A percentile compares a stretch with the other conserved stretches of the same genome.
These are phyloP conservation scores for Amaurobius ferox DNA, from an alignment of 2,888 invertebrate species.

Conservation along the genomic window DNA sequence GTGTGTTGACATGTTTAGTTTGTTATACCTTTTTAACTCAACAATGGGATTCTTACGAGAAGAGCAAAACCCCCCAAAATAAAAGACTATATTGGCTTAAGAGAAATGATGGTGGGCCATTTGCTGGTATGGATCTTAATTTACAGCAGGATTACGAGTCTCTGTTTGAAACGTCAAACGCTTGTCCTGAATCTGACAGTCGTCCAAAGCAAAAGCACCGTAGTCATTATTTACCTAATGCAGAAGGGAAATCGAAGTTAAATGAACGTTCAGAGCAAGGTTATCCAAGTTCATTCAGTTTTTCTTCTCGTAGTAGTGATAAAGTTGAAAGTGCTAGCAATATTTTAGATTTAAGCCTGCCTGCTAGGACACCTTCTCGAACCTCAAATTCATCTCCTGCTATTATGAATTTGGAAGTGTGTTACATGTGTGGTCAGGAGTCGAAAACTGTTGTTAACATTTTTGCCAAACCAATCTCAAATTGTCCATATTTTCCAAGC, in stretches of 20 bases:
- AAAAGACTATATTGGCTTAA: slow-evolving; percentile 95
- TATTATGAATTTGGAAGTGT: slow-evolving; percentile 76
- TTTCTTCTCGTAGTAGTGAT: neutral
- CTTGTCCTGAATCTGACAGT: slow-evolving; percentile 83
- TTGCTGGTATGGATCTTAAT: slow-evolving; percentile 92
- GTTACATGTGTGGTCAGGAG: slow-evolving; percentile 92
- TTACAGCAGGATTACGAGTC: slow-evolving; percentile 95
- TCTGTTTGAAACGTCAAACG: slow-evolving; percentile 51
- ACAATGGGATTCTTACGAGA: slow-evolving; percentile 95
- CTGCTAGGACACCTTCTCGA: slow-evolving; percentile 44
- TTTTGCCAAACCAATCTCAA: slow-evolving; percentile 81
- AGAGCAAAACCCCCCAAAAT: slow-evolving; percentile 88
- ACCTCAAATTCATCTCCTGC: slow-evolving; percentile 42
- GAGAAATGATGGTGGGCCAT: slow-evolving; percentile 91
- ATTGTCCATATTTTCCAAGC: slow-evolving; percentile 79
- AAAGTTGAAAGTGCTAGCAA: neutral
- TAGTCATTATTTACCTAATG: slow-evolving; percentile 12
- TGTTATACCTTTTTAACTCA: slow-evolving; percentile 91
- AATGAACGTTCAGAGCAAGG: slow-evolving; percentile 5
- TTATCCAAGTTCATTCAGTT: slow-evolving; percentile 5
- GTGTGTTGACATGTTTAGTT: slow-evolving; percentile 87
- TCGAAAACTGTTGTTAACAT: slow-evolving; percentile 88
- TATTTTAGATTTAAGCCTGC: slow-evolving; percentile 63
- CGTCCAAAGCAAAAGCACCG: slow-evolving; percentile 62
- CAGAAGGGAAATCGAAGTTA: slow-evolving; percentile 21